Base-by-base conservation (phyloP, 2,113 vertebrate species). In the Anser cygnoides region DNA sequence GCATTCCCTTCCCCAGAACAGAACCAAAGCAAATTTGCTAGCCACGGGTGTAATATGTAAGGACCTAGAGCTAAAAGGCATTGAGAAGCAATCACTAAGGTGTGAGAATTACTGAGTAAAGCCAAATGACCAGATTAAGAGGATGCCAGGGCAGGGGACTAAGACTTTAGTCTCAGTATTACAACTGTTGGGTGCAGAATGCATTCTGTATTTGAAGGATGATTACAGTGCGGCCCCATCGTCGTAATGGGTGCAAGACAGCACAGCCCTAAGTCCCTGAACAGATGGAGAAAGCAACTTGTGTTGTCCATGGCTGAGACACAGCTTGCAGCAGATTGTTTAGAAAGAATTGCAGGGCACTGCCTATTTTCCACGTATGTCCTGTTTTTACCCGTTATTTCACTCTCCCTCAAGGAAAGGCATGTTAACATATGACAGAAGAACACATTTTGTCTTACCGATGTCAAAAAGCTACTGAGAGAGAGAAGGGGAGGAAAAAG, bases 301-400 rank as follows among this genome's bases (percentile, higher is more conserved):
- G 28, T 54, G 11, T 2, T 44, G 41, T 33, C 44, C 44, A 7
- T 14, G 46, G 39, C 75, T 5, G 28, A 83, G 28, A 63, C 18
- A 26, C 43, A 68, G 58, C 17, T 28, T 50, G 49, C 17, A 82
- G 62, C 3, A 18, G 21, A 25, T 3, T 18, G 19, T 59, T 46
- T 9, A 6, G 29, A 68, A 25, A 79, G 46, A 54, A 72, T 16
- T 72, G 28, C 49, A 66, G 23, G 50, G 22, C 28, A 49, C 4
- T 4, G 18, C 5, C 4, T 18, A 26, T 68, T 61, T 82, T 29
- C 66, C 43, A 0, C 11, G 25, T 1, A 1, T 9, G 14, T 25
- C 23, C 71, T 43, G 14, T 14, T 73, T 37, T 85, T n/a, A 61
- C 14, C 67, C 26, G 85, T 49, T 20, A 49, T 37, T 46, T 66